These are phyloP conservation scores for Troides helena DNA, from an alignment of 2,888 invertebrate genomes.

Conservation along the genomic window DNA sequence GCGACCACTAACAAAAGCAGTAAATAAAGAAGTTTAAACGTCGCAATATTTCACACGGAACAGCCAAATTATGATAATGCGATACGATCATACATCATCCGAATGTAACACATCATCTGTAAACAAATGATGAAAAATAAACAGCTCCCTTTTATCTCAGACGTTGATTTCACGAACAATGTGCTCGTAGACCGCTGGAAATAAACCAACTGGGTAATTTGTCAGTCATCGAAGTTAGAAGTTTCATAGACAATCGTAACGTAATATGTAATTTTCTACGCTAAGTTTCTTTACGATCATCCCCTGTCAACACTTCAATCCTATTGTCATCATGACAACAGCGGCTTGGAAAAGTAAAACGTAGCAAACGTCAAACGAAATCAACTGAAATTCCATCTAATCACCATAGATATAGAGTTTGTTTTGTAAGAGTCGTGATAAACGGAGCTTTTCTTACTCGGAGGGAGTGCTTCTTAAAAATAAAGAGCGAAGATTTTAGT, in stretches of 20 bases:
- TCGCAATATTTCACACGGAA: constrained; percentile 53
- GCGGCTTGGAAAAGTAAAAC: constrained; percentile 41
- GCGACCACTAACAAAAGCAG: constrained; percentile 58
- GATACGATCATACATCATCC: constrained; percentile 62
- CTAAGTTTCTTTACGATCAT: constrained; percentile 56
- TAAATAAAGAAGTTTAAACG: constrained; percentile 64
- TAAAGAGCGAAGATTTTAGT: constrained; percentile 34
- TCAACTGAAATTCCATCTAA: constrained; percentile 3
- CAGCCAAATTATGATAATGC: constrained; percentile 58
- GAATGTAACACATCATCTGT: constrained; percentile 50
- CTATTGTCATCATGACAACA: constrained; percentile 66
- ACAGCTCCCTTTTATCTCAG: constrained; percentile 6
- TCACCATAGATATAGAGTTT: background rate
- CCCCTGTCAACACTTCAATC: constrained; percentile 63
- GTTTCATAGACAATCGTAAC: constrained; percentile 31
- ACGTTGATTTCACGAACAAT: constrained; percentile 43
- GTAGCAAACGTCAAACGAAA: constrained; percentile 1
- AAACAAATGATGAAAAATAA: constrained; percentile 47
- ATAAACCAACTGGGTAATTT: constrained; percentile 50
- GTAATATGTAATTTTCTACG: constrained; percentile 58
- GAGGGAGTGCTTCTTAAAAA: constrained; percentile 20
- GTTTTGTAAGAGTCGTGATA: background rate
- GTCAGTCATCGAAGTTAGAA: constrained; percentile 55
- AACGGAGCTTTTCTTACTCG: constrained; percentile 25
- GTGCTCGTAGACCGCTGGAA: constrained; percentile 44